Evolutionary conservation across 2,797 vertebrate species (phyloP), one percentile per base, ranked within the genome.

Genomic region (Microtus obscurus): DNA sequence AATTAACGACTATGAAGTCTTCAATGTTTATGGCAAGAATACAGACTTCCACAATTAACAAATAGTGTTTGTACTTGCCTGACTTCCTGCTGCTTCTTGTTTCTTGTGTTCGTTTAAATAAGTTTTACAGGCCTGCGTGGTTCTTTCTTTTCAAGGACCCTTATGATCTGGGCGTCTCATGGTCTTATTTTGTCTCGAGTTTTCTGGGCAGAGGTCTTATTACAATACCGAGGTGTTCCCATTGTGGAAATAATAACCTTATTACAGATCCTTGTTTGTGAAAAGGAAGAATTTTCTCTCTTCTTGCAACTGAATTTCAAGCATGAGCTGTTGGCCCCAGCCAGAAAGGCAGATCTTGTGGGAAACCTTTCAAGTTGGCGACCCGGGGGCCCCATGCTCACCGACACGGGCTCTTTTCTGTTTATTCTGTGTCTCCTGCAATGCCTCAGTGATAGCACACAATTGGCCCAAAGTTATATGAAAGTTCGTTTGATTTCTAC

Each of bases 401-500:
- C 27, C 25, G 61, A 40, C 13, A 0, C 10, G 3, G n/a, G 51
- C 53, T 74, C 31, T 17, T 37, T 61, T n/a, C 10, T 73, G n/a
- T 37, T 71, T 71, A n/a, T 37, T 37, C 27, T 86, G 85, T 80
- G 14, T 61, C 59, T 90, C 45, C 53, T 3, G 7, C 34, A 51
- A 7, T 79, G 37, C 89, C 76, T 11, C 37, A 94, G 37, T 40
- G 51, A 67, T 83, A 92, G 87, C 95, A 81, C 63, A 89, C 89
- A 90, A 53, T 94, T 80, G 90, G 90, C 91, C 79, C 65, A 91
- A 87, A 95, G 43, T 83, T 94, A 81, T 93, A 79, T 94, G 95
- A 96, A 97, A 97, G 81, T 11, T 77, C 63, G 80, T 90, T 34
- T 89, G 61, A 90, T 98, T 97, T 98, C 92, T 86, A 31, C 8